These are phyloP conservation scores for Pristiophorus japonicus DNA, from an alignment of 2,113 vertebrate species.

Conservation along the genomic window DNA sequence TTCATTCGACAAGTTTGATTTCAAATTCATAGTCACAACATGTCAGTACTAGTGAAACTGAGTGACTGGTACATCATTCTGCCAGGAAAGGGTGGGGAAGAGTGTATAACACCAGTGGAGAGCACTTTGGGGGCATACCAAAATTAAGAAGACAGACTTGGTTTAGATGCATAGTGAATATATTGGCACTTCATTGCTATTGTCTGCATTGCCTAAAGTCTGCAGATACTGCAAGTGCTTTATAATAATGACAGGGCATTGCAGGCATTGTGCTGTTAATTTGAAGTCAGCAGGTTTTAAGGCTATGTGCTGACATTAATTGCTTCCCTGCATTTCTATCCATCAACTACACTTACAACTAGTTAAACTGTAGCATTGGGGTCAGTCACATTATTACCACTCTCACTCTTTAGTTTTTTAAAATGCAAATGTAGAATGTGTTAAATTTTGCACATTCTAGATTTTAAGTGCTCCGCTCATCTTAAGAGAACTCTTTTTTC, in stretches of 20 bases:
- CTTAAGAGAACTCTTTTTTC: too few relatives aligned
- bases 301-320: constrained; percentile 93
- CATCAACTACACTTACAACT: constrained; percentile 83
- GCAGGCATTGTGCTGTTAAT: constrained; percentile 68
- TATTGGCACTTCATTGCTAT: constrained; percentile 47
- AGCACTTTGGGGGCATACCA: constrained; percentile 38
- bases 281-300: constrained; percentile 95
- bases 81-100: not conserved
- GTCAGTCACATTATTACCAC: constrained; percentile 59
- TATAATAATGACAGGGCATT: constrained; percentile 55
- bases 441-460: constrained; percentile 46
- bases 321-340: constrained; percentile 78
- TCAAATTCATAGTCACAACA: constrained; percentile 7
- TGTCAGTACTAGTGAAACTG: constrained; percentile 18
- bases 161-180: constrained; percentile 45
- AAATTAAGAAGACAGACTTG: constrained; percentile 45
- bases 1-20: constrained; percentile 33
- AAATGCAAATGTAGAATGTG: constrained; percentile 48
- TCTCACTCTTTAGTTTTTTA: constrained; percentile 61
- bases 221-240: constrained; percentile 52
- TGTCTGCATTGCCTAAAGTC: constrained; percentile 51
- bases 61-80: not conserved
- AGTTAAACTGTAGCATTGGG: constrained; percentile 57
- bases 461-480: not conserved
- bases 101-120: not conserved